Base-by-base conservation (phyloP, 2,797 vertebrate genomes). In the Crossoptilon crossoptilon region DNA sequence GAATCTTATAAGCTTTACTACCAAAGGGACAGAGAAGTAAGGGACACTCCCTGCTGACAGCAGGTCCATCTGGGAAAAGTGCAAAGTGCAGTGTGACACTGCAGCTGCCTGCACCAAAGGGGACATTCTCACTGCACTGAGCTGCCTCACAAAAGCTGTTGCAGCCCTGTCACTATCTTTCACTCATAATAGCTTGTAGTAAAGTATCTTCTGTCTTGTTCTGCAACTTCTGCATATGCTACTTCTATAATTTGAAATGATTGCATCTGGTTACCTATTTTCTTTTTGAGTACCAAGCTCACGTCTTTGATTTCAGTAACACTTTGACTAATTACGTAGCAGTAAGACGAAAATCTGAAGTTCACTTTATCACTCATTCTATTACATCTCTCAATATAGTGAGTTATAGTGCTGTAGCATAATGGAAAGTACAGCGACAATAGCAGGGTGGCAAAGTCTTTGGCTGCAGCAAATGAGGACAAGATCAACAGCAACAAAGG, bases 41-140 rank as follows among this genome's bases (percentile, higher is more conserved):
- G 26, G 29, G 43, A 62, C 33, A 33, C 6, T 18, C 2, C 21
- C 23, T 85, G 53, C 33, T 63, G 39, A 59, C 26, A 64, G 60
- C 60, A 53, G 23, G 33, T 43, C 58, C 67, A 31, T 26, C 9
- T 0, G 1, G 48, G 13, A 81, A 72, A 67, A 46, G 27, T 19
- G 59, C 26, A 26, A 37, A 72, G 33, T 31, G 64, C 21, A 24
- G 27, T 4, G 23, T 43, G 80, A 67, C 43, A 33, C 64, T 33
- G 26, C 18, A 58, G 63, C 73, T 62, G 43, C 43, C 1, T 1
- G 58, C 48, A 51, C 58, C 22, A 51, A 35, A 0, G 0, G 48
- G 39, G 44, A 80, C 31, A 19, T 24, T 58, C 60, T 39, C 44
- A 6, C 5, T 15, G 33, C 60, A 84, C 22, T 0, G 0, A 33